Evolutionary conservation across 30 jellyfish, hydroid and myxozoan genomes (phyloP).

Genomic region (Aurelia coerulea): DNA sequence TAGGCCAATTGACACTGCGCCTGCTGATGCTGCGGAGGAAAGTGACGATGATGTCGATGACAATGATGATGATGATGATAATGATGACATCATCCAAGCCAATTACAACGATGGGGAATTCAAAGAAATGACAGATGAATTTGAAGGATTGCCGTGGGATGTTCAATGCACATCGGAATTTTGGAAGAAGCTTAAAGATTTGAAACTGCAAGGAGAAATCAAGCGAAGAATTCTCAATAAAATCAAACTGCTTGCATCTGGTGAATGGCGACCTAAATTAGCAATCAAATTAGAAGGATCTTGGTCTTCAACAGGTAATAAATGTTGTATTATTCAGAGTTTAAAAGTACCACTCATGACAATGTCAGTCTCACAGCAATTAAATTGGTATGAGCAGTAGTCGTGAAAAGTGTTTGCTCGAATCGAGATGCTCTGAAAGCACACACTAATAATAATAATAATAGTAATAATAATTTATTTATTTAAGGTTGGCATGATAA

Average conservation of each 20-base stretch:
- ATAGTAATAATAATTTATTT: too few relatives aligned
- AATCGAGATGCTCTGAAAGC: too few relatives aligned
- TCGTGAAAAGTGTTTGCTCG: too few relatives aligned
- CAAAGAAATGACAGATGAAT: slow-evolving; percentile 10
- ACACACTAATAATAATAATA: too few relatives aligned
- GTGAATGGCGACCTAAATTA: slow-evolving; percentile 68
- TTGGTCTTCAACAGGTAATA: background rate
- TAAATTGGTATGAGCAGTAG: too few relatives aligned
- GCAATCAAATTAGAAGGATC: slow-evolving; percentile 54
- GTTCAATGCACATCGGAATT: slow-evolving; percentile 82
- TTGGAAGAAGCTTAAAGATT: slow-evolving; percentile 62
- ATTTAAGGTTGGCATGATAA: too few relatives aligned
- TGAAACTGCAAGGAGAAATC: slow-evolving; percentile 17
- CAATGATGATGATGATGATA: background rate
- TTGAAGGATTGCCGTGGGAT: slow-evolving; percentile 88
- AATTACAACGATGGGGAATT: background rate
- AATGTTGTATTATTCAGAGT: too few relatives aligned
- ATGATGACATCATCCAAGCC: background rate
- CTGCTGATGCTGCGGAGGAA: too few relatives aligned
- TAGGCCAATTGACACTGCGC: too few relatives aligned
- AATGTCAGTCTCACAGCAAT: too few relatives aligned
- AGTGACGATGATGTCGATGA: background rate
- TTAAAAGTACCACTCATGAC: too few relatives aligned
- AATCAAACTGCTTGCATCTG: slow-evolving; percentile 64
- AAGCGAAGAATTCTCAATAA: slow-evolving; percentile 49